A percentile compares a stretch with the other conserved stretches of the same genome.
Evolutionary conservation across 2,797 vertebrate genomes (phyloP).

Genomic region (Melanotaenia maccullochi): DNA sequence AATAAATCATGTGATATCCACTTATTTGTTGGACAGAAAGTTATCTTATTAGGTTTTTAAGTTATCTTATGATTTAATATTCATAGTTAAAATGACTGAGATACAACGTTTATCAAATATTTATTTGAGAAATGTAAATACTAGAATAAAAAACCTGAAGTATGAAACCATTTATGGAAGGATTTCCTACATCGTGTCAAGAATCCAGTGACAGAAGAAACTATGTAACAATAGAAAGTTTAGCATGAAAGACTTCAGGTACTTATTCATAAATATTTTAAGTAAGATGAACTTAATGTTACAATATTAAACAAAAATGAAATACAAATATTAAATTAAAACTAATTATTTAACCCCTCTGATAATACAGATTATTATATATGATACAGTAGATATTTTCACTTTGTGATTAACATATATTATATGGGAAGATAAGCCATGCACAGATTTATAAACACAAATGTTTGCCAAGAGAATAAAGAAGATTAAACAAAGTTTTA

Average conservation of each 20-base stretch:
- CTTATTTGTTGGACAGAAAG: not conserved
- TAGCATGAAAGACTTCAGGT: not conserved
- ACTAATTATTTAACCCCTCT: no score
- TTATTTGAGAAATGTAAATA: not conserved
- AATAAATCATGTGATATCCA: conserved; percentile 1
- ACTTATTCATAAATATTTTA: no score
- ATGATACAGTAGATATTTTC: no score
- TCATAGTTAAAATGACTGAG: not conserved
- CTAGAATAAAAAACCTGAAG: not conserved
- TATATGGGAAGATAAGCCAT: not conserved
- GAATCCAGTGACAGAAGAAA: not conserved
- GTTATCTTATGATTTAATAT: not conserved
- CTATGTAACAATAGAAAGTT: not conserved
- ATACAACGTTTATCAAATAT: not conserved
- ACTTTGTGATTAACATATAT: no score
- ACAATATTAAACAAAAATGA: no score
- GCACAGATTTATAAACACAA: not conserved
- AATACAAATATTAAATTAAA: no score
- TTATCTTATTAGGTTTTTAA: no score
- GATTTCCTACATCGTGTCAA: not conserved
- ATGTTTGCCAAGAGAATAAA: not conserved
- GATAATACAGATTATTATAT: no score
- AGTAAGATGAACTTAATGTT: no score
- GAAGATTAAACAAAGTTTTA: not conserved
- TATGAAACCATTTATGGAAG: not conserved